Base-by-base conservation (phyloP, 2,888 invertebrate species). In the Diploptera punctata region DNA sequence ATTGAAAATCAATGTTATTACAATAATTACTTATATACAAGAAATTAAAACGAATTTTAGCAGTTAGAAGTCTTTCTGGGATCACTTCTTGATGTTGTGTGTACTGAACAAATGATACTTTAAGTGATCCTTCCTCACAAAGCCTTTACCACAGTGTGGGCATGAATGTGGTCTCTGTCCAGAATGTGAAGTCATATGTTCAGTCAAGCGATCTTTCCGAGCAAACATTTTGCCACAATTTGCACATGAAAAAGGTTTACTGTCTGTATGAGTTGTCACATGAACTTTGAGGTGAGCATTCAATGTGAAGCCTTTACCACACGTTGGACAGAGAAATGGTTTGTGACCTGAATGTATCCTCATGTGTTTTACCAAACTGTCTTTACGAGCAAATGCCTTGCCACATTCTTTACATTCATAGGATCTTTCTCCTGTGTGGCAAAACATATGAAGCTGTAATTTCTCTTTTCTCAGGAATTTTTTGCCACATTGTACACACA, bases 401-500 rank as follows among this genome's bases (percentile, higher is more conserved):
- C n/a, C 38, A 43, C 62, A 62, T 21, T 62, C 38, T 62, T 33
- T 24, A 24, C 62, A 62, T 26, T 31, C 31, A 31, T 21, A 62
- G 9, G 62, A 18, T 31, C 24, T 43, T 24, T 62, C 62, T 13
- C 62, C 62, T 38, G 62, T 62, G 21, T 62, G 62, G 18, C 62
- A 62, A 18, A 62, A 13, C 16, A 62, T 19, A 43, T 62, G 62
- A n/a, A 43, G 21, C 16, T 62, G 62, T 10, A 62, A 24, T 13
- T 62, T 33, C 21, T 21, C 43, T 13, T 19, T 13, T 19, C 62
- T 38, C 9, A 18, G 21, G n/a, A 62, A 62, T 21, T 43, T 62
- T 62, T 81, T 81, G 10, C 80, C 81, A 62, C 81, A 81, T 33
- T 81, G 80, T 24, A 80, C 80, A 24, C 81, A 81, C 18, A 79